Percentiles rank a stretch among this genome's conserved stretches.
Conservation (phyloP, 2,797 vertebrate species). For the Sciurus vulgaris region DNA sequence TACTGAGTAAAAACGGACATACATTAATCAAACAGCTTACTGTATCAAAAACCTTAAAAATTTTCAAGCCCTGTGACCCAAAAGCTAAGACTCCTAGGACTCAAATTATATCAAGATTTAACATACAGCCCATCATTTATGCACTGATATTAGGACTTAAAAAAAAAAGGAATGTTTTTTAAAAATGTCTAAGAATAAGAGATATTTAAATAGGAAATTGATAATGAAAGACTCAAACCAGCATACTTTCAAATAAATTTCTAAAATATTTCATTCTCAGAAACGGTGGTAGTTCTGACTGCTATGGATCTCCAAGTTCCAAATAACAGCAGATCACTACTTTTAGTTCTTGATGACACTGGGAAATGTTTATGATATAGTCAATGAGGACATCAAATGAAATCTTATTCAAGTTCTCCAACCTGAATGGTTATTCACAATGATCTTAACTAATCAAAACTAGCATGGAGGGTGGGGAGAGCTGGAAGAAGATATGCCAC, state of each 20-base stretch:
- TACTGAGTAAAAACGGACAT: not conserved
- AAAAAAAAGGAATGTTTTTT: not conserved
- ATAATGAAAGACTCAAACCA: slow-evolving; percentile 9
- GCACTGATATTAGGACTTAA: not conserved
- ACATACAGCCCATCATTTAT: not conserved
- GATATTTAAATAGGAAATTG: slow-evolving; percentile 9
- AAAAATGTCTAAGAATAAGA: not conserved
- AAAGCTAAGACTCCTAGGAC: not conserved
- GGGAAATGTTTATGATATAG: not conserved
- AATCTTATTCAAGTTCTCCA: not conserved
- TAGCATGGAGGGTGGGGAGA: not conserved
- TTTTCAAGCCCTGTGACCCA: not conserved
- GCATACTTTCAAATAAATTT: slow-evolving; percentile 32
- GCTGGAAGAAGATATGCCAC: not conserved
- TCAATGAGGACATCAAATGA: not conserved
- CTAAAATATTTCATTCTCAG: not conserved
- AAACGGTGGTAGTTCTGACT: not conserved
- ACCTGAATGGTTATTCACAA: not conserved
- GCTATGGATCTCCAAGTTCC: slow-evolving; percentile 6
- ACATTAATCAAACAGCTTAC: not conserved
- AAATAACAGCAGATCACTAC: slow-evolving; percentile 16
- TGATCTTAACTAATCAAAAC: slow-evolving; percentile 29
- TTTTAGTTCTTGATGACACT: not conserved
- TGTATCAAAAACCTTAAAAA: not conserved
- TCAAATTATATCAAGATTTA: slow-evolving; percentile 45